phyloP scores from a whole-genome alignment of 2,888 invertebrate species.

The Colletes collaris region DNA sequence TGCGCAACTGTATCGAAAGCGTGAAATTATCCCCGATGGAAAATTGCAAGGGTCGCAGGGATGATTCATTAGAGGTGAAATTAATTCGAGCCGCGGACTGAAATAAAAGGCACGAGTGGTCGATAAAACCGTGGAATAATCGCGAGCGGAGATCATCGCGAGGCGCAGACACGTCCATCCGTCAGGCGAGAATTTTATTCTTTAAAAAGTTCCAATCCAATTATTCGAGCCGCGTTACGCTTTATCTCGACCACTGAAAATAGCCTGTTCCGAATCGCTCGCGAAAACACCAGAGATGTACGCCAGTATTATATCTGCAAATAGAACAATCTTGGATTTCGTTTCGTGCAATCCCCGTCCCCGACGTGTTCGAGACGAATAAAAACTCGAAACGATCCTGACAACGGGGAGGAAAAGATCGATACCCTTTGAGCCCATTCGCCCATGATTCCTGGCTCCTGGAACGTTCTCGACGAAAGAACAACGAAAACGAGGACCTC shows the following conservation, averaged over 20 bases:
- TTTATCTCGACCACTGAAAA: constrained; percentile 4
- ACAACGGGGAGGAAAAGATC: constrained; percentile 42
- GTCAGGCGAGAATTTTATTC: not conserved
- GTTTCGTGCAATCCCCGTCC: not conserved
- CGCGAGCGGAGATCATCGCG: not conserved
- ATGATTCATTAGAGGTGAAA: not conserved
- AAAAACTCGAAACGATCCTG: constrained; percentile 16
- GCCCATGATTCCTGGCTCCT: not conserved
- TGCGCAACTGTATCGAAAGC: no score
- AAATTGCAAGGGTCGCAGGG: not conserved
- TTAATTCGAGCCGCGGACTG: not conserved
- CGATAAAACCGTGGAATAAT: not conserved
- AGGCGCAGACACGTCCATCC: not conserved
- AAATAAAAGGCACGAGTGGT: not conserved
- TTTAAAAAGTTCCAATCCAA: not conserved
- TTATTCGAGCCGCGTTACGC: not conserved
- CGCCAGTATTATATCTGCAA: not conserved
- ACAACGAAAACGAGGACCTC: constrained; percentile 11
- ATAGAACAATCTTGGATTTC: not conserved
- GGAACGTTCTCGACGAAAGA: not conserved
- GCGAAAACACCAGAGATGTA: not conserved
- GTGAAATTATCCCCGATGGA: no score
- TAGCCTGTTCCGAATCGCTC: not conserved
- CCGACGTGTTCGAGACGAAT: constrained; percentile 4
- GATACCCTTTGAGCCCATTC: constrained; percentile 42